Percentiles rank a stretch among this genome's conserved stretches.
Evolutionary conservation across 2,113 vertebrate species (phyloP).

Genomic region (Rhinopomastus cyanomelas): DNA sequence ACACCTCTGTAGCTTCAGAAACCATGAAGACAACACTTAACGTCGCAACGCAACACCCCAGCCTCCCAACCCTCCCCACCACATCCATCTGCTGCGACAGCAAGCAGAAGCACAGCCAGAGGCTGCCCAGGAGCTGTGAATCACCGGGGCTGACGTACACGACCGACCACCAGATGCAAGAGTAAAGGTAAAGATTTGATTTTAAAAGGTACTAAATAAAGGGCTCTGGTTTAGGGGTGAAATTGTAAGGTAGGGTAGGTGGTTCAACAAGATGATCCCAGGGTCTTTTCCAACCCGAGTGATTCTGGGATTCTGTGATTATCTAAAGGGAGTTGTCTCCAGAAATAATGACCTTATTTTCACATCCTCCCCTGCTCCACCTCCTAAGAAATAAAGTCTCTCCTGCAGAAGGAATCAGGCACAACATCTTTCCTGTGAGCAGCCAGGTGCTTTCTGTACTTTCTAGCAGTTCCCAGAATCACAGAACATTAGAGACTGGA

Average conservation of each 20-base stretch:
- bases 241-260: too few relatives aligned
- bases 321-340: not conserved
- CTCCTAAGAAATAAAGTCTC: not conserved
- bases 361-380: not conserved
- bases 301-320: too few relatives aligned
- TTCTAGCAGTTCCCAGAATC: too few relatives aligned
- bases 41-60: not conserved
- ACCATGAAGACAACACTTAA: not conserved
- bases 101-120: not conserved
- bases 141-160: rapidly evolving
- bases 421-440: not conserved
- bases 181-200: not conserved
- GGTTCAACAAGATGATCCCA: too few relatives aligned
- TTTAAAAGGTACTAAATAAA: not conserved
- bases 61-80: not conserved
- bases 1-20: not conserved
- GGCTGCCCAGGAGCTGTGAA: not conserved
- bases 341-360: not conserved
- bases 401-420: not conserved
- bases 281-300: too few relatives aligned
- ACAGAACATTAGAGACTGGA: too few relatives aligned
- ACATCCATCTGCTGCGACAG: rapidly evolving
- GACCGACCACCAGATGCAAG: rapidly evolving
- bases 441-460: not conserved
- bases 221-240: too few relatives aligned